Evolutionary conservation across 2,113 vertebrate genomes (phyloP).

Genomic region (Oriolus oriolus): DNA sequence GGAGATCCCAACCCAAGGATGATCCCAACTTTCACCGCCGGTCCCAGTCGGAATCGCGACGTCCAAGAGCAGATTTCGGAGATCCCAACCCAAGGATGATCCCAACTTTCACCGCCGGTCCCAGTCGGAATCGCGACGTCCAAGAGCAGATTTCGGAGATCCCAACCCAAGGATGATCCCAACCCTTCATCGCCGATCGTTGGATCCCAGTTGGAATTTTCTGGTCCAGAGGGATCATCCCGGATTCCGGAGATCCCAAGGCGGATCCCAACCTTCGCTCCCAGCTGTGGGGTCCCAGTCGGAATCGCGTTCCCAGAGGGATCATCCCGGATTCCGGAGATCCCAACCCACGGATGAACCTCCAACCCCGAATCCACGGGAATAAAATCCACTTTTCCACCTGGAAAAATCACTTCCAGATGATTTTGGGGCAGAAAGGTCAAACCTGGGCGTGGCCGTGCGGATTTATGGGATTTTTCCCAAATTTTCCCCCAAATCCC

Average conservation of each 20-base stretch:
- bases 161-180: neutral
- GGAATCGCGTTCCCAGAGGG: neutral
- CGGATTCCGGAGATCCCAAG: too few species aligned
- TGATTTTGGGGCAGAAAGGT: fast-evolving
- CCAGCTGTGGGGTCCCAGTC: neutral
- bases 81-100: too few species aligned
- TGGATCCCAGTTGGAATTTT: too few species aligned
- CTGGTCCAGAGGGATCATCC: too few species aligned
- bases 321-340: neutral
- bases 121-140: neutral
- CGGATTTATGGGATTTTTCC: neutral
- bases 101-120: too few species aligned
- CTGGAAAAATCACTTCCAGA: neutral
- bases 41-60: too few species aligned
- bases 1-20: too few species aligned
- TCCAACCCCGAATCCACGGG: fast-evolving
- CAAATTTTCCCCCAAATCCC: fast-evolving
- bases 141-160: neutral
- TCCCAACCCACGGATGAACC: neutral
- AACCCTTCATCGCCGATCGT: fast-evolving
- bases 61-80: too few species aligned
- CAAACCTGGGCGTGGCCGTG: fast-evolving
- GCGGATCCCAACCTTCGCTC: neutral
- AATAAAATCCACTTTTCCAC: neutral
- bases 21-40: too few species aligned